These are phyloP conservation scores for Centropus bengalensis DNA, from an alignment of 2,113 vertebrate species.

Conservation along the genomic window DNA sequence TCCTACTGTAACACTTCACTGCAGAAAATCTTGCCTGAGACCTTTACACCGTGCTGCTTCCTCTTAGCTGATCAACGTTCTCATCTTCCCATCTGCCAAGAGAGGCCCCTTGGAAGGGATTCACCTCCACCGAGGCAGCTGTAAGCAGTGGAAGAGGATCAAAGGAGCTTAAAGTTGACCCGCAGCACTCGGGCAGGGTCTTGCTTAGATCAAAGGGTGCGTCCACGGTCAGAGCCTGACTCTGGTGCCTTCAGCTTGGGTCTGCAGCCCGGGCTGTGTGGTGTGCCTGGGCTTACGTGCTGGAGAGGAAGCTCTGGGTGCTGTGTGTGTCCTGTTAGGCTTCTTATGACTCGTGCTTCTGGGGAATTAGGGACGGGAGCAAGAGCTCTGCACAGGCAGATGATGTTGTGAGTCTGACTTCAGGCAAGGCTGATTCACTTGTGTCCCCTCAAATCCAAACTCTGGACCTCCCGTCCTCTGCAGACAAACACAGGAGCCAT, in stretches of 20 bases:
- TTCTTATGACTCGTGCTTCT: not conserved
- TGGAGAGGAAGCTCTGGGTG: not conserved
- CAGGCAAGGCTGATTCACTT: not conserved
- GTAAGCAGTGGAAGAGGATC: slow-evolving; percentile 14
- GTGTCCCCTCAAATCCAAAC: not conserved
- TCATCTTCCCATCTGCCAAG: not conserved
- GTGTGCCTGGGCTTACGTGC: not conserved
- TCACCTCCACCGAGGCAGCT: not conserved
- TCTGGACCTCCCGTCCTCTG: not conserved
- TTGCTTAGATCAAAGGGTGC: not conserved
- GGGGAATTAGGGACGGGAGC: accelerated
- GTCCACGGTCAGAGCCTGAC: not conserved
- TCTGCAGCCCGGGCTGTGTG: accelerated
- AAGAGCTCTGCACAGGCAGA: not conserved
- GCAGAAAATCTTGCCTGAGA: not conserved
- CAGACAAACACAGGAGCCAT: not conserved
- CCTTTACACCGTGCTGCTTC: not conserved
- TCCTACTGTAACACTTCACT: not conserved
- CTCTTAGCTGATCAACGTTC: not conserved
- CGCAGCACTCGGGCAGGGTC: not conserved
- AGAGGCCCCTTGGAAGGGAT: slow-evolving; percentile 31
- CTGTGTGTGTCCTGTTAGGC: not conserved
- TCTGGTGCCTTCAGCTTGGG: not conserved
- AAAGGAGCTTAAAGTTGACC: slow-evolving; percentile 7
- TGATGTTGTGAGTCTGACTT: not conserved